Base-by-base conservation (phyloP, 2,888 invertebrate genomes). In the Cheilosia impressa region DNA sequence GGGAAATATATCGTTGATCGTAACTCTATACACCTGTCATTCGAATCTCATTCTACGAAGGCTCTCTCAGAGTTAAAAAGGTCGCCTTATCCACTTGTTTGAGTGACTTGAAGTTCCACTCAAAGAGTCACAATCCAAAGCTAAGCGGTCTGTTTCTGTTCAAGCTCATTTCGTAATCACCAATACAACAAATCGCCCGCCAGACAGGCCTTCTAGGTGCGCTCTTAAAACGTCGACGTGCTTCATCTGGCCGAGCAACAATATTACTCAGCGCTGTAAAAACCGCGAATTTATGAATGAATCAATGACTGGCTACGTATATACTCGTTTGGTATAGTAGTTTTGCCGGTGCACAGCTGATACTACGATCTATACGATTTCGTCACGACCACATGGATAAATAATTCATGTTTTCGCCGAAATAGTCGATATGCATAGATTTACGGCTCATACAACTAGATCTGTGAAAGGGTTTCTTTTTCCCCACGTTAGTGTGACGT, bases 231-330 rank as follows among this genome's bases (percentile, higher is more conserved):
- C 31, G 4, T 2, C 19, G 62, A 31, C 62, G 62, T 63, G 22
- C 27, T 43, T 43, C 55, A 57, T 45, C 55, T 31, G 41, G 50
- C 7, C 66, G 47, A 24, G 53, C 69, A 41, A 62, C 69, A 38
- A 27, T 27, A 62, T 77, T 78, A 78, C 78, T 78, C 78, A 78
- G 55, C 78, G 63, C 53, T 50, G 63, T 52, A 58, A 78, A 78
- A 71, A 63, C 71, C 78, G 63, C 63, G 57, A 57, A 22, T 78
- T 78, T 65, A 78, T 78, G 78, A 78, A 78, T 78, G 78, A 78
- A 78, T 73, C 62, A 72, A 73, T 41, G 19, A 47, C 6, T 17
- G n/a, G 9, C n/a, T n/a, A 13, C 43, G n/a, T 15, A 31, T 55
- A 24, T 52, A n/a, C 27, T 6, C 24, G 66, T 22, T n/a, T 22